Percentiles rank a stretch among this genome's conserved stretches.
These are phyloP conservation scores for Artibeus jamaicensis DNA, from an alignment of 2,797 vertebrate genomes.

Conservation along the genomic window DNA sequence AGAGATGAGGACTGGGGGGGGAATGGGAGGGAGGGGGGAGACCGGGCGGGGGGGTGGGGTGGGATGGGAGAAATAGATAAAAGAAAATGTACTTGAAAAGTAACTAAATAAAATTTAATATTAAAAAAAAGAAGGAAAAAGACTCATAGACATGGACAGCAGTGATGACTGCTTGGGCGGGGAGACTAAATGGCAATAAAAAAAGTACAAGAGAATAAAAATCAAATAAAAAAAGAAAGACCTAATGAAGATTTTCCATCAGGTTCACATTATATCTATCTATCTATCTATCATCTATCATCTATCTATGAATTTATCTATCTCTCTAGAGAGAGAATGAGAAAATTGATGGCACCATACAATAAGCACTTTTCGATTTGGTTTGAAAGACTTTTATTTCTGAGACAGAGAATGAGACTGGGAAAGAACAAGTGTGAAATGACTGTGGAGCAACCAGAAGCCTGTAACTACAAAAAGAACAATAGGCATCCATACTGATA, in stretches of 20 bases:
- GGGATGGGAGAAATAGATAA: too few species aligned
- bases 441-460: constrained; percentile 1
- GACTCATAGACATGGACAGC: not conserved
- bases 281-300: not conserved
- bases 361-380: not conserved
- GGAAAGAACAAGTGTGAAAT: not conserved
- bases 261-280: not conserved
- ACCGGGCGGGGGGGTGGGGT: too few species aligned
- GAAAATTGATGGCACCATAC: not conserved
- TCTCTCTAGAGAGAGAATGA: not conserved
- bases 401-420: not conserved
- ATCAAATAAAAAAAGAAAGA: not conserved
- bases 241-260: not conserved
- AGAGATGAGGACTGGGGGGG: too few species aligned
- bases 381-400: constrained; percentile 15
- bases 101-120: too few species aligned
- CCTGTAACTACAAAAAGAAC: not conserved
- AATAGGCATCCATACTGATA: not conserved
- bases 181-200: not conserved
- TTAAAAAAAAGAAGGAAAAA: not conserved
- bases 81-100: too few species aligned
- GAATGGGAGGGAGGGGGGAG: too few species aligned
- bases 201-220: not conserved
- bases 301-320: not conserved
- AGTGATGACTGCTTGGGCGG: not conserved